Evolutionary conservation across 2,113 vertebrate species (phyloP), one percentile per base, ranked within the genome.

Genomic region (Amblyopsis rosae): DNA sequence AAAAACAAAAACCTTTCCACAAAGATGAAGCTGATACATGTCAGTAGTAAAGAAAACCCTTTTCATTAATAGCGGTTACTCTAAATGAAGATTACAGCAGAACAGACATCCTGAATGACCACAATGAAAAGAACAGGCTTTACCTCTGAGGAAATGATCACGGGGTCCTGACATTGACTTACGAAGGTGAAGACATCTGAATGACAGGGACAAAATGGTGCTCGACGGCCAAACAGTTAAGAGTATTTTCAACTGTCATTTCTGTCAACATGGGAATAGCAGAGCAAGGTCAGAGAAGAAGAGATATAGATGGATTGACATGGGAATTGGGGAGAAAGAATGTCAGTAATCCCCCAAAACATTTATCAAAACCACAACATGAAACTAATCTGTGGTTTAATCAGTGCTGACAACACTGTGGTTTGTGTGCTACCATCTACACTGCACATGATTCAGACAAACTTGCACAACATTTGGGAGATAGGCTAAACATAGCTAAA

Each of bases 161-260:
- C 61, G 75, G 77, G 12, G 26, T 26, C 26, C 45, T 77, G 83
- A 82, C 80, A 85, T 60, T 75, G 77, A 73, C 60, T 49, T 71
- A 84, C 63, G 77, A 82, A 87, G 84, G 79, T 84, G 80, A 76
- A 80, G 80, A 87, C 72, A 75, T 85, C 32, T 87, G 87, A 90
- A 72, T 87, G 91, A 86, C 88, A 80, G 82, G 77, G 72, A 72
- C 70, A 89, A 87, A 86, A 86, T 80, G 81, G 80, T 80, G 72
- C 70, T 83, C 78, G 90, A 87, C 76, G 78, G 79, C 73, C 72
- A 57, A 86, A 77, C 85, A 79, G 83, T 88, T 82, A 87, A 80
- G 69, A 75, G 78, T 85, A 82, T 78, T 83, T 86, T 84, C 84
- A 80, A 85, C 82, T 85, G 87, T 87, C 83, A 88, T 76, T 68